Evolutionary conservation across 2,888 invertebrate species (phyloP).

Genomic region (Aquatica leii): DNA sequence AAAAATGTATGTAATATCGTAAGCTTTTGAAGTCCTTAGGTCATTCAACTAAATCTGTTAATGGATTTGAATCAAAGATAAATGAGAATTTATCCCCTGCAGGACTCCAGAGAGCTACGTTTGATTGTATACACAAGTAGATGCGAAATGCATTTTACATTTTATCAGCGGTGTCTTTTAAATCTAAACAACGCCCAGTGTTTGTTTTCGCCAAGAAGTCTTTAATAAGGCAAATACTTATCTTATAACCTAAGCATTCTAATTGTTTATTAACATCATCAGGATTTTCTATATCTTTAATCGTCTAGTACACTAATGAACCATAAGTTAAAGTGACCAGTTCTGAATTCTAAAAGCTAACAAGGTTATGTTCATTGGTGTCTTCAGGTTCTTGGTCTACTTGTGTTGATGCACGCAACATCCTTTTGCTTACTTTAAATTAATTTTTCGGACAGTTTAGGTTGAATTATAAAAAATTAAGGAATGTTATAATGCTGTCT

Average conservation of each 20-base stretch:
- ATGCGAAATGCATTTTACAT: conserved; percentile 83
- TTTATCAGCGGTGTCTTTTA: conserved; percentile 96
- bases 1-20: too few relatives aligned
- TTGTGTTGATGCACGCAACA: conserved; percentile 76
- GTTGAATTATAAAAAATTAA: too few relatives aligned
- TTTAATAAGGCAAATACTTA: conserved; percentile 96
- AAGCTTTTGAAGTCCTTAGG: conserved; percentile 84
- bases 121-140: conserved; percentile 91
- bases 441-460: neutral
- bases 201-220: conserved; percentile 94
- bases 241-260: conserved; percentile 96
- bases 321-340: conserved; percentile 97
- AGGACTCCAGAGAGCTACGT: conserved; percentile 93
- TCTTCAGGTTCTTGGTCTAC: too few relatives aligned
- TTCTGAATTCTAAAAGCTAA: conserved; percentile 84
- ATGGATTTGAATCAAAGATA: conserved; percentile 92
- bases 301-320: conserved; percentile 93
- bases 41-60: conserved; percentile 96
- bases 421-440: conserved; percentile 52
- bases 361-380: neutral
- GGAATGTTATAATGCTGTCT: too few relatives aligned
- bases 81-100: conserved; percentile 97
- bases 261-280: conserved; percentile 98
- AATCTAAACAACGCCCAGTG: conserved; percentile 90
- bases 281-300: conserved; percentile 95